These are phyloP conservation scores for Neolamprologus brichardi DNA, from an alignment of 2,113 vertebrate species.

Conservation along the genomic window DNA sequence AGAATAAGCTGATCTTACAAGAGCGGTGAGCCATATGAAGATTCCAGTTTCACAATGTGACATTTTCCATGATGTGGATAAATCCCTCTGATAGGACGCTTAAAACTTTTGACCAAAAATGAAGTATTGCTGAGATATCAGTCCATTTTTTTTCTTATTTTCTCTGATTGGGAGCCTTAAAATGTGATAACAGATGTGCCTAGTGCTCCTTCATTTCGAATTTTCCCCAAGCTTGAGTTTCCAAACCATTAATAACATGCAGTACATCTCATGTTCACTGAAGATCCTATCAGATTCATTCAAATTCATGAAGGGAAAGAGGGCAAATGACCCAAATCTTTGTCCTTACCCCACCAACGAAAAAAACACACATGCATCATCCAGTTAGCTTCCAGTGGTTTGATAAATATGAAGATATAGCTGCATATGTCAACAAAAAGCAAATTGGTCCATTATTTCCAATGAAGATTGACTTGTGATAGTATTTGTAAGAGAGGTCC, in stretches of 20 bases:
- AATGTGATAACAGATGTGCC: constrained; percentile 4
- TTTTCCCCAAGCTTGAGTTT: constrained; percentile 5
- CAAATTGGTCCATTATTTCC: constrained; percentile 62
- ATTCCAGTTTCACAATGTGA: neutral
- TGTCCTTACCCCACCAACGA: constrained; percentile 57
- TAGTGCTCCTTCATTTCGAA: constrained; percentile 1
- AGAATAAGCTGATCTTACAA: constrained; percentile 89
- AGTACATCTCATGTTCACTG: constrained; percentile 31
- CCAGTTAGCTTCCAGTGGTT: constrained; percentile 59
- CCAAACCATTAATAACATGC: constrained; percentile 38
- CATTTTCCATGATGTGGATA: neutral
- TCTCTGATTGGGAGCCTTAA: neutral
- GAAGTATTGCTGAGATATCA: neutral
- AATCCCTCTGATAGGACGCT: neutral
- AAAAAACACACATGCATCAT: constrained; percentile 47
- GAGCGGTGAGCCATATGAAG: constrained; percentile 78
- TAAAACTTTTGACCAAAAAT: neutral
- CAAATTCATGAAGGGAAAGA: constrained; percentile 60
- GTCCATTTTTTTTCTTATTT: neutral
- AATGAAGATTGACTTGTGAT: constrained; percentile 59
- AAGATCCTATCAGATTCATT: constrained; percentile 67
- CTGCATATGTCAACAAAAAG: constrained; percentile 54
- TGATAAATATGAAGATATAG: constrained; percentile 58
- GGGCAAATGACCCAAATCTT: constrained; percentile 54
- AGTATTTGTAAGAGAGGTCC: constrained; percentile 41